Conservation (phyloP, 2,113 vertebrate genomes). For the Cyphomyrus plagiostoma region DNA sequence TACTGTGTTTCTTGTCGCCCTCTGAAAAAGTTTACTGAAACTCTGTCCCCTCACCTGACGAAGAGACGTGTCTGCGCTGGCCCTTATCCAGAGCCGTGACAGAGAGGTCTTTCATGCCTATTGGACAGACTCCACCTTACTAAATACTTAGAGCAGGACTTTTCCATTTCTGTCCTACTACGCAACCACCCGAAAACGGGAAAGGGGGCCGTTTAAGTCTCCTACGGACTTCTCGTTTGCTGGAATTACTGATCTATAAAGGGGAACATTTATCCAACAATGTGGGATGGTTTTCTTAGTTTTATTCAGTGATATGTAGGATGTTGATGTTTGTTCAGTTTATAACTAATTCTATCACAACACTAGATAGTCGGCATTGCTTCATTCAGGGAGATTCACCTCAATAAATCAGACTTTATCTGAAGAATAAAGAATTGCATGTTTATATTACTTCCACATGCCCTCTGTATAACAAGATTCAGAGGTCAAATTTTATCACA, state of each 20-base stretch:
- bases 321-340: not conserved
- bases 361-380: not conserved
- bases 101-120: constrained; percentile 22
- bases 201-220: not conserved
- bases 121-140: not conserved
- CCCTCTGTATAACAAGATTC: not conserved
- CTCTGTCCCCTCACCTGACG: constrained; percentile 16
- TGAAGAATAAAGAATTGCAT: not conserved
- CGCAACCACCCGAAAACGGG: not conserved
- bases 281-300: not conserved
- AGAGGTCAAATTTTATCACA: not conserved
- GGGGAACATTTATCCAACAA: not conserved
- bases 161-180: constrained; percentile 12
- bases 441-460: not conserved
- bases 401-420: not conserved
- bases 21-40: not conserved
- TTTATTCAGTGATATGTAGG: not conserved
- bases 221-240: not conserved
- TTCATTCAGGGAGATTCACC: not conserved
- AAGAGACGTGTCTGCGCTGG: constrained; percentile 29
- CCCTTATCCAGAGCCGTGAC: constrained; percentile 8
- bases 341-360: not conserved
- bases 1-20: not conserved
- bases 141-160: not conserved
- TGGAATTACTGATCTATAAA: not conserved